Evolutionary conservation across 2,888 invertebrate genomes (phyloP).

Genomic region (Drosophila kuntzei): DNA sequence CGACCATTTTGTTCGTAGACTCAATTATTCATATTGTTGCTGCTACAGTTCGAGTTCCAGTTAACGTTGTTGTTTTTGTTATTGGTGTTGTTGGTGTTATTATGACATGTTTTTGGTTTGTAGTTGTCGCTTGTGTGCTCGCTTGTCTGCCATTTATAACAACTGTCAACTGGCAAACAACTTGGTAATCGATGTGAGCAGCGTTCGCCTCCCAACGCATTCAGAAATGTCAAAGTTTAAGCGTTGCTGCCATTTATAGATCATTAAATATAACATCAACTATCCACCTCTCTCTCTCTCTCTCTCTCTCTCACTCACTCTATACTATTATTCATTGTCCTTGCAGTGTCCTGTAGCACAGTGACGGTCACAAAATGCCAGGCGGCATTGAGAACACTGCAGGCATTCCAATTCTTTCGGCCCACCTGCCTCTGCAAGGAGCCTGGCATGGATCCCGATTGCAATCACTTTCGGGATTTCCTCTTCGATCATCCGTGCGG

Average conservation of each 20-base stretch:
- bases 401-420: conserved; percentile 96
- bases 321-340: conserved; percentile 29
- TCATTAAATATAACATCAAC: conserved; percentile 63
- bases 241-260: conserved; percentile 77
- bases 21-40: conserved; percentile 77
- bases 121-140: conserved; percentile 58
- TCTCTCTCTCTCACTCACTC: background rate
- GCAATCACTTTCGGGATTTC: conserved; percentile 96
- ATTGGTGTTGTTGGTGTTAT: conserved; percentile 52
- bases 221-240: conserved; percentile 70
- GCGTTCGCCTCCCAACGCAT: conserved; percentile 43
- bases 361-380: conserved; percentile 97
- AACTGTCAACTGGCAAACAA: conserved; percentile 73
- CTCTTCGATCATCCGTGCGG: conserved; percentile 97
- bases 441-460: conserved; percentile 95
- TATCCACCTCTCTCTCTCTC: conserved; percentile 3
- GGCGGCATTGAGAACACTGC: conserved; percentile 94
- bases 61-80: conserved; percentile 37
- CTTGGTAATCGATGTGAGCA: conserved; percentile 63
- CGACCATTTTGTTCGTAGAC: conserved; percentile 79
- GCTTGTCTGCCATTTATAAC: conserved; percentile 73
- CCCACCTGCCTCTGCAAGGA: conserved; percentile 97
- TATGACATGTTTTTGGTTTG: conserved; percentile 80
- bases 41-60: conserved; percentile 30
- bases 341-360: conserved; percentile 95